A percentile compares a stretch with the other conserved stretches of the same genome.
phyloP scores from a whole-genome alignment of 2,888 invertebrate genomes.

The Lithophane socia region DNA sequence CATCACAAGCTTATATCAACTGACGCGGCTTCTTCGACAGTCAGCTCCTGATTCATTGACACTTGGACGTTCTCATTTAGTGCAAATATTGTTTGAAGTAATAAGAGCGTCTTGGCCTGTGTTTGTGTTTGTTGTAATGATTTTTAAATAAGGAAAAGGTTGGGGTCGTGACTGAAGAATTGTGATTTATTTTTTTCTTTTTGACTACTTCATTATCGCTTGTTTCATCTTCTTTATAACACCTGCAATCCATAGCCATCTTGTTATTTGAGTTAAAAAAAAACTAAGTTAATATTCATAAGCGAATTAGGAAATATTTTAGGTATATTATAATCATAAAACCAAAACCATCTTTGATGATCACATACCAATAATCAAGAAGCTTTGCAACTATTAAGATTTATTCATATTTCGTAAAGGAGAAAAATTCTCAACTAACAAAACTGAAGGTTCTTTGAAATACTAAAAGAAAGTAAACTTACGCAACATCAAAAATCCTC shows the following conservation, averaged over 20 bases:
- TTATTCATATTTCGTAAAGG: not conserved
- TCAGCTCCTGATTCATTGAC: conserved; percentile 61
- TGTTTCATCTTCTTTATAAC: not conserved
- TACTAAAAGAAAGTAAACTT: conserved; percentile 10
- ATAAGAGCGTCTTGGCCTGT: conserved; percentile 16
- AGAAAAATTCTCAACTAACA: not conserved
- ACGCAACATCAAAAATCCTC: conserved; percentile 21
- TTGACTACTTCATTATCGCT: conserved; percentile 1
- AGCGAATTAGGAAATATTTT: not conserved
- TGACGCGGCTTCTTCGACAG: conserved; percentile 64
- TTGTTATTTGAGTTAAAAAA: not conserved
- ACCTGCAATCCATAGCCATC: not conserved
- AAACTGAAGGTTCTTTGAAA: not conserved
- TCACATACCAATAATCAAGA: not conserved
- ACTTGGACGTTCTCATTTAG: conserved; percentile 54
- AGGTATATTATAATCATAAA: not conserved
- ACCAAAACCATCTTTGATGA: not conserved
- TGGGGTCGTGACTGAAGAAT: not conserved
- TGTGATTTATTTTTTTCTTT: not conserved
- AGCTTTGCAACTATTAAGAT: not conserved
- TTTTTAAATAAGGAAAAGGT: conserved; percentile 34
- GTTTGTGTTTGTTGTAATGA: conserved; percentile 38
- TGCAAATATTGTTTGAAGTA: conserved; percentile 56
- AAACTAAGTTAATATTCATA: not conserved
- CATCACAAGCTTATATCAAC: conserved; percentile 70